phyloP scores from a whole-genome alignment of 2,888 invertebrate genomes.

The Tupiocoris notatus region DNA sequence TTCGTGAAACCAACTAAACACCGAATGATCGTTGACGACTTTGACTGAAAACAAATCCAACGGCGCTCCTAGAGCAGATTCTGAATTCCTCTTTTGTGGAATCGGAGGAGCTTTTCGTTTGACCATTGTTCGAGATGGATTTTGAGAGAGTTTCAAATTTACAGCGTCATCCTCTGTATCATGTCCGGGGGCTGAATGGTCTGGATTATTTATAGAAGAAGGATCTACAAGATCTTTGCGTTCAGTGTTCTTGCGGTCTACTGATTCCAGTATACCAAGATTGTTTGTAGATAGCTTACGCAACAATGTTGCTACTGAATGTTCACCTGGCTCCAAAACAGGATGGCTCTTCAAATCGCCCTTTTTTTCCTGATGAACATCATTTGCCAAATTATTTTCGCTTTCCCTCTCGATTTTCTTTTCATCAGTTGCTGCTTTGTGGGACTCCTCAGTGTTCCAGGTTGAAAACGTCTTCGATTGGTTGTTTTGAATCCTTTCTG shows the following conservation, averaged over 20 bases:
- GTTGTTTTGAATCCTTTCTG: constrained; percentile 1
- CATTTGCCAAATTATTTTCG: neutral
- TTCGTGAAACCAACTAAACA: constrained; percentile 14
- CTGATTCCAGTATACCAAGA: constrained; percentile 2
- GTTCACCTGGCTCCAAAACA: neutral
- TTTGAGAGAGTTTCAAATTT: neutral
- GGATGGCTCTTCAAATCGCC: neutral
- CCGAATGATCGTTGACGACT: constrained; percentile 22
- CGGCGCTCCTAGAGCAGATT: neutral
- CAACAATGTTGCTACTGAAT: neutral
- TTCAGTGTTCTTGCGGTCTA: neutral
- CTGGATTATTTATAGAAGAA: neutral
- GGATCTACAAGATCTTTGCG: neutral
- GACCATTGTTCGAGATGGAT: no score
- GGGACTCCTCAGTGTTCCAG: no score
- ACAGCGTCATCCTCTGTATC: neutral
- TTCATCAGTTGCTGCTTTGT: neutral
- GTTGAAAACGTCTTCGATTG: neutral
- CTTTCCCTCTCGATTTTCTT: neutral
- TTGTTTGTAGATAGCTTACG: neutral
- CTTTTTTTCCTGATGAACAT: no score
- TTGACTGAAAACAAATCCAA: neutral
- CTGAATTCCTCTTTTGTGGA: neutral
- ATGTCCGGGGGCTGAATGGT: neutral
- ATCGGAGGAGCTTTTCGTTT: neutral